Percentiles rank a stretch among this genome's conserved stretches.
phyloP scores from a whole-genome alignment of 2,113 vertebrate genomes.

The Lipophrys pholis region DNA sequence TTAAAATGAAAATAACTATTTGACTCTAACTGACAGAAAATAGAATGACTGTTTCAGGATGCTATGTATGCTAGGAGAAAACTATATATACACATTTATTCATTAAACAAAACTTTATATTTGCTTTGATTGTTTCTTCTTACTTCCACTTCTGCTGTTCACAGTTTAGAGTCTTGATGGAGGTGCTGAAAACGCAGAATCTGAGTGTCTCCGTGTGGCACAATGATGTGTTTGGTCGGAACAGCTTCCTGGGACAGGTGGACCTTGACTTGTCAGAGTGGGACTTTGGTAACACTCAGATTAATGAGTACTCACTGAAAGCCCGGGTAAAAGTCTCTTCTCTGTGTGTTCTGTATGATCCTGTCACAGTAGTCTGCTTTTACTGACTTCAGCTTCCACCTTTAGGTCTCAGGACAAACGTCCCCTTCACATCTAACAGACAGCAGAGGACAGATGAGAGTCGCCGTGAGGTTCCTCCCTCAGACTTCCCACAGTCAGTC shows the following conservation, averaged over 20 bases:
- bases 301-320: conserved; percentile 90
- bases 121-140: neutral
- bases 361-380: neutral
- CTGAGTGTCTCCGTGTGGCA: conserved; percentile 96
- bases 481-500: conserved; percentile 83
- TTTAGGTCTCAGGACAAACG: conserved; percentile 49
- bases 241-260: conserved; percentile 94
- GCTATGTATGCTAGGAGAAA: too few relatives aligned
- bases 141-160: neutral
- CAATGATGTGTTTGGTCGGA: conserved; percentile 91
- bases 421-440: conserved; percentile 67
- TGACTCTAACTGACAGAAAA: too few relatives aligned
- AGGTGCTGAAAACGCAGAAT: conserved; percentile 83
- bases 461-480: conserved; percentile 89
- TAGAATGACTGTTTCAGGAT: too few relatives aligned
- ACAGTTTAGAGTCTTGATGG: conserved; percentile 90
- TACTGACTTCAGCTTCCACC: neutral
- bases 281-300: conserved; percentile 90
- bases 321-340: conserved; percentile 79
- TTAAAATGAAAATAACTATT: too few relatives aligned
- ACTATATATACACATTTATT: too few relatives aligned
- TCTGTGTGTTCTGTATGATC: neutral
- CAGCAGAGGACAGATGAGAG: conserved; percentile 88
- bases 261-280: conserved; percentile 89
- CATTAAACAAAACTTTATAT: too few relatives aligned